These are phyloP conservation scores for Drosophila ezoana DNA, from an alignment of 2,888 invertebrate species.

Conservation along the genomic window DNA sequence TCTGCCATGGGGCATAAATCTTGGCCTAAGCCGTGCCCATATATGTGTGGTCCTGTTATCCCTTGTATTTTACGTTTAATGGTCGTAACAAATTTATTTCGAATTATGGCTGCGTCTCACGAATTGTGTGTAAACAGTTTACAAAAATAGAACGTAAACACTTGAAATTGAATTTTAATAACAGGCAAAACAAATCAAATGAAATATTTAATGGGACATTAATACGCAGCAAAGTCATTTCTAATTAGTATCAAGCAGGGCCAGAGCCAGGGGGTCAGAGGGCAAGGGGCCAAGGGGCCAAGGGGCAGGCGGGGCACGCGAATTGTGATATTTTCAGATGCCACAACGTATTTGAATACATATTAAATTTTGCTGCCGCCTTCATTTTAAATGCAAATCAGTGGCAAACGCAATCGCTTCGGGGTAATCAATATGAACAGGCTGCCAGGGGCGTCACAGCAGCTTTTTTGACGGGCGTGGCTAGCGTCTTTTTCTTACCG, in stretches of 20 bases:
- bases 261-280: neutral
- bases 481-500: conserved; percentile 24
- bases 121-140: conserved; percentile 52
- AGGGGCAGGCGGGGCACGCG: neutral
- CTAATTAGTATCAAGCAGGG: conserved; percentile 60
- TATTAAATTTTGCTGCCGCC: conserved; percentile 67
- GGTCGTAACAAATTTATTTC: conserved; percentile 67
- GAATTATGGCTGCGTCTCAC: conserved; percentile 56
- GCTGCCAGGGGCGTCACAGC: conserved; percentile 18
- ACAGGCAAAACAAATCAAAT: conserved; percentile 64
- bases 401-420: conserved; percentile 34
- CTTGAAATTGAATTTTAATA: conserved; percentile 77
- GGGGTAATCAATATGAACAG: conserved; percentile 67
- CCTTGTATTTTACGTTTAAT: conserved; percentile 52
- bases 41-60: conserved; percentile 29
- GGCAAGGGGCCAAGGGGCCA: neutral
- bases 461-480: conserved; percentile 3
- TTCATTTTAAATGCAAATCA: conserved; percentile 79
- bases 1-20: conserved; percentile 58
- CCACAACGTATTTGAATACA: conserved; percentile 70
- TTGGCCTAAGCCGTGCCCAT: conserved; percentile 49
- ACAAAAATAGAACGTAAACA: conserved; percentile 70
- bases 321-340: conserved; percentile 35
- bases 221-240: conserved; percentile 69
- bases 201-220: conserved; percentile 79